Percentiles rank a stretch among this genome's conserved stretches.
Evolutionary conservation across 2,113 vertebrate genomes (phyloP).

Genomic region (Octodon degus): DNA sequence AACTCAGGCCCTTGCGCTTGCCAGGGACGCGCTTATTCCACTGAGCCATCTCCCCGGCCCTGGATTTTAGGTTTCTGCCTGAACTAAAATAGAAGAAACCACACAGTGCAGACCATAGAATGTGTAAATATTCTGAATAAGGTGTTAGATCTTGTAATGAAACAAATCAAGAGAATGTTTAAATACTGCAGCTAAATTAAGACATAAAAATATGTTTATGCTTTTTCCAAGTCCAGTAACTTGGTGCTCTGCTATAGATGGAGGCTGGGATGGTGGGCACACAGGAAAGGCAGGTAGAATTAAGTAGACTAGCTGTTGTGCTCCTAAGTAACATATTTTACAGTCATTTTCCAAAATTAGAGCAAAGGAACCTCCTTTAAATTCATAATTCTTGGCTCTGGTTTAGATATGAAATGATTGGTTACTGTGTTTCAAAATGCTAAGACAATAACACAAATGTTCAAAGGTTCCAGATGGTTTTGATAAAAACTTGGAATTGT

Average conservation of each 20-base stretch:
- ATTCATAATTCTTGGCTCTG: conserved; percentile 69
- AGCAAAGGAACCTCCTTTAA: conserved; percentile 63
- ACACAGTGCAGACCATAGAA: background rate
- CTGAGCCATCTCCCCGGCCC: too few relatives aligned
- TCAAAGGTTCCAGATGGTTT: conserved; percentile 87
- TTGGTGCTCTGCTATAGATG: conserved; percentile 75
- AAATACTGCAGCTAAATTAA: conserved; percentile 32
- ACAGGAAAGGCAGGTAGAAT: conserved; percentile 39
- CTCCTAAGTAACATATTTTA: conserved; percentile 77
- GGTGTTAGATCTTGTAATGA: background rate
- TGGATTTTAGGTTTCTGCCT: background rate
- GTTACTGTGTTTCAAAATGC: conserved; percentile 83
- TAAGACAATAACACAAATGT: conserved; percentile 74
- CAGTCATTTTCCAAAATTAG: conserved; percentile 55
- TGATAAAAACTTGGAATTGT: conserved; percentile 86
- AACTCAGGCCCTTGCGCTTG: too few relatives aligned
- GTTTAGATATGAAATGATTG: conserved; percentile 85
- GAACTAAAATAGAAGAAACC: background rate
- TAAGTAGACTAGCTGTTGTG: background rate
- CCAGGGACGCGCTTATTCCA: too few relatives aligned
- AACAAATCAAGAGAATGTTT: conserved; percentile 19
- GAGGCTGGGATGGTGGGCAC: background rate
- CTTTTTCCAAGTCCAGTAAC: conserved; percentile 77
- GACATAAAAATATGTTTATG: conserved; percentile 72
- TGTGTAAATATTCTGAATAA: background rate